Evolutionary conservation across 2,888 invertebrate species (phyloP), one percentile per base, ranked within the genome.

Genomic region (Xylota sylvarum): DNA sequence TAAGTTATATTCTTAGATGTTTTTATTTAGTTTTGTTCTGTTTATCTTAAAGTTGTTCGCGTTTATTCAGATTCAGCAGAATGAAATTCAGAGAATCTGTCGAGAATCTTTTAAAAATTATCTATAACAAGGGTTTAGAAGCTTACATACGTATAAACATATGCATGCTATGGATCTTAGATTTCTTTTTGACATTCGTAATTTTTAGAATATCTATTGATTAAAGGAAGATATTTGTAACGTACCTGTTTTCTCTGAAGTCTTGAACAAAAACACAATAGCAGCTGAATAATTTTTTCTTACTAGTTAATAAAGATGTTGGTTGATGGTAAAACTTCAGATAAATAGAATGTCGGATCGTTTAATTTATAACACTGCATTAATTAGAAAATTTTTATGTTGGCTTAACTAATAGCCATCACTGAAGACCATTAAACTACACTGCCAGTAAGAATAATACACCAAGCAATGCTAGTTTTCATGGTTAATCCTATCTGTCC

Each of bases 401-500:
- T 56, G 23, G 32, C 30, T 14, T 17, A 32, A 30, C 32, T 56
- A 17, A 32, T 50, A 50, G 50, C 12, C 50, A 56, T 14, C 14
- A 17, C 0, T 56, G 4, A 14, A 30, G 56, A 17, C 32, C 32
- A 56, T 17, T 17, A 17, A 17, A 58, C 35, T 6, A 52, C 6
- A 52, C 30, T n/a, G 30, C 5, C 52, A 30, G 50, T 4, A 9
- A 9, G 19, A 10, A 3, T n/a, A 4, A 4, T 40, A n/a, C 40
- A n/a, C 14, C 5, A 6, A 14, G 14, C 43, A 50, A 12, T 50
- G 12, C 10, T 32, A 32, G 32, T 17, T 14, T 32, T 32, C 30
- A 32, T 56, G 56, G 14, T 56, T 32, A 60, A 30, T 50, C 35
- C 19, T 35, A 65, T 35, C 30, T 50, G 2, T 23, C 35, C 23